These are phyloP conservation scores for Blera fallax DNA, from an alignment of 2,888 invertebrate genomes.

Conservation along the genomic window DNA sequence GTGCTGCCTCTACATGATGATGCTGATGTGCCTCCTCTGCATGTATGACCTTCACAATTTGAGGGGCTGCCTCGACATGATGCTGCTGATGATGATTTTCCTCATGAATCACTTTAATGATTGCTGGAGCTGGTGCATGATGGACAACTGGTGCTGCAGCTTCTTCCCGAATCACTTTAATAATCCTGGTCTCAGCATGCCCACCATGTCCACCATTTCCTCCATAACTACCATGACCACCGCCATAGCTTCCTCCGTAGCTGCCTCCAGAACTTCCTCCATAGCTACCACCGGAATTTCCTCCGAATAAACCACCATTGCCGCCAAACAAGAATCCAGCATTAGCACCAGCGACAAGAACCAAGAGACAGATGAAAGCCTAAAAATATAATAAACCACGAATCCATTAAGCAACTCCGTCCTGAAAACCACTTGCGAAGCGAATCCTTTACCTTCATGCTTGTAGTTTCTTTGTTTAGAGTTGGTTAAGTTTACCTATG, in stretches of 20 bases:
- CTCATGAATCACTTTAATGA: constrained; percentile 45
- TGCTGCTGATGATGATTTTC: constrained; percentile 40
- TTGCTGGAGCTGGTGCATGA: constrained; percentile 14
- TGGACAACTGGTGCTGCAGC: constrained; percentile 23
- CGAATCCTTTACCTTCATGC: constrained; percentile 45
- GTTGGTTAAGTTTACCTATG: constrained; percentile 1
- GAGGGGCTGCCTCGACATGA: constrained; percentile 41
- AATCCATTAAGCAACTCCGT: not conserved
- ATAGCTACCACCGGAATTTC: not conserved
- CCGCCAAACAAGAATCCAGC: constrained; percentile 54
- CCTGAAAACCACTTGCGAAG: not conserved
- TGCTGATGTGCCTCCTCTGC: too few relatives aligned
- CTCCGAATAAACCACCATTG: not conserved
- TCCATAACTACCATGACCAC: not conserved
- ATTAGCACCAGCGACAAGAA: constrained; percentile 48
- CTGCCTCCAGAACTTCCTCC: constrained; percentile 7
- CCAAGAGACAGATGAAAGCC: constrained; percentile 54
- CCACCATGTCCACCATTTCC: not conserved
- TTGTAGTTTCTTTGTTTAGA: constrained; percentile 45
- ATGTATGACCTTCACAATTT: too few relatives aligned
- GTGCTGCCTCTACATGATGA: constrained; percentile 28
- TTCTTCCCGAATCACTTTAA: constrained; percentile 42
- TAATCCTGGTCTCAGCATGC: not conserved
- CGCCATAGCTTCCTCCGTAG: not conserved
- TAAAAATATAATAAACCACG: not conserved